A percentile compares a stretch with the other conserved stretches of the same genome.
phyloP scores from a whole-genome alignment of 2,113 vertebrate species.

The Eulemur rufifrons region DNA sequence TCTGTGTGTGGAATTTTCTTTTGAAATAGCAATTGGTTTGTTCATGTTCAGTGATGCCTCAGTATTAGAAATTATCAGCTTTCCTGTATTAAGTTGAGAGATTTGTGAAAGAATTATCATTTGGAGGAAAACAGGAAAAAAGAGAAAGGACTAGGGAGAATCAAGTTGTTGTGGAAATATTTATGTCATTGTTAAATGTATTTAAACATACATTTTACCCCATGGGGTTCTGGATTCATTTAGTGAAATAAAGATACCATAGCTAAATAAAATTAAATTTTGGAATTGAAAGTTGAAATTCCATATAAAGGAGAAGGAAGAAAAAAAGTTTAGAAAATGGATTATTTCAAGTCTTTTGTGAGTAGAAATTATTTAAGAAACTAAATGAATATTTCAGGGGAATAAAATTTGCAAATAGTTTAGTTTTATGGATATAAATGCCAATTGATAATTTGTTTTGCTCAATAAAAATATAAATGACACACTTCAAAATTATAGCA shows the following conservation, averaged over 20 bases:
- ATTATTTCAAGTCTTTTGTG: slow-evolving; percentile 25
- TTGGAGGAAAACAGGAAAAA: not conserved
- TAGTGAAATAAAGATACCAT: slow-evolving; percentile 45
- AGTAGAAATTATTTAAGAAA: slow-evolving; percentile 34
- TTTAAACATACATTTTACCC: slow-evolving; percentile 19
- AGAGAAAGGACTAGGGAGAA: not conserved
- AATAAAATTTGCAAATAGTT: slow-evolving; percentile 41
- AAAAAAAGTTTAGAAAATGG: slow-evolving; percentile 28
- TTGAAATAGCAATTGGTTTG: slow-evolving; percentile 17
- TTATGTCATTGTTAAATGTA: not conserved
- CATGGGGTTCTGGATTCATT: slow-evolving; percentile 15
- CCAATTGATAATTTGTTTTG: slow-evolving; percentile 31
- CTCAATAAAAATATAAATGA: slow-evolving; percentile 20
- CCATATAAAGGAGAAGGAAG: not conserved
- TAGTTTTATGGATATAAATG: slow-evolving; percentile 44
- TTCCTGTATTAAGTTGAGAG: not conserved
- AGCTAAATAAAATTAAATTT: slow-evolving; percentile 46
- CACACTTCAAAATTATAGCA: slow-evolving; percentile 41
- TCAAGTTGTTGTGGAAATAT: slow-evolving; percentile 24
- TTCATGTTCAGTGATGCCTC: not conserved
- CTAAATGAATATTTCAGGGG: not conserved
- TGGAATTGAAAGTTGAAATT: slow-evolving; percentile 41
- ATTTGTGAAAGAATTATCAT: not conserved
- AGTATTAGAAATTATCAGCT: not conserved
- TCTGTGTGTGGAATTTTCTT: slow-evolving; percentile 25